Base-by-base conservation (phyloP, 2,888 invertebrate species). In the Aphrophora alni region DNA sequence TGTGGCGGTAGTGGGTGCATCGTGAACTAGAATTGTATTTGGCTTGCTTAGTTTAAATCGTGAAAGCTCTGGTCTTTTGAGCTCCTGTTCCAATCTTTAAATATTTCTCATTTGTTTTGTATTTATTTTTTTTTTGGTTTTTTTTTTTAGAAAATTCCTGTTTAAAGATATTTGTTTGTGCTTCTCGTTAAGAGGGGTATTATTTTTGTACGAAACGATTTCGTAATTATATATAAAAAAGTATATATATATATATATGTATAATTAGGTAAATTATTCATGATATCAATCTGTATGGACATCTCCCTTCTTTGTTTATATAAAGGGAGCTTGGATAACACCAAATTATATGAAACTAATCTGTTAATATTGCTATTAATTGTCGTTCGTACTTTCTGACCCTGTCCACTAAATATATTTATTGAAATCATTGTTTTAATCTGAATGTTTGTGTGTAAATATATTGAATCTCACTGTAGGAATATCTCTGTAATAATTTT, bases 391-490 rank as follows among this genome's bases (percentile, higher is more conserved):
- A 59, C 5, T 21, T 59, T 59, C 59, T 59, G 59, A 59, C 73
- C 59, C 25, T 78, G 28, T 33, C 33, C 33, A 8, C 33, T 72
- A 72, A 27, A 21, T 51, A 71, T 78, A 78, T 78, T 78, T 78
- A 78, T 78, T 78, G 73, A 78, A 27, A 71, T 73, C 78, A 70
- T 27, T 71, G 51, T 72, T 78, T 78, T 78, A 72, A 78, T 78
- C 73, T 78, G 78, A 78, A 51, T 78, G 78, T 78, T 77, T 72
- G 78, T 78, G 72, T 78, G 78, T 78, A 78, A 26, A 78, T 78
- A 77, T 44, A 77, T 77, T 10, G 59, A 59, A 59, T 59, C 59
- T 59, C 59, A 59, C 4, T 10, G 24, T 78, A 78, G 73, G 59
- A 51, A 73, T 72, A 78, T 51, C 78, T 78, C 72, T 72, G 73